These are phyloP conservation scores for Leptinotarsa texana DNA, from an alignment of 1,140 invertebrate species.

Conservation along the genomic window DNA sequence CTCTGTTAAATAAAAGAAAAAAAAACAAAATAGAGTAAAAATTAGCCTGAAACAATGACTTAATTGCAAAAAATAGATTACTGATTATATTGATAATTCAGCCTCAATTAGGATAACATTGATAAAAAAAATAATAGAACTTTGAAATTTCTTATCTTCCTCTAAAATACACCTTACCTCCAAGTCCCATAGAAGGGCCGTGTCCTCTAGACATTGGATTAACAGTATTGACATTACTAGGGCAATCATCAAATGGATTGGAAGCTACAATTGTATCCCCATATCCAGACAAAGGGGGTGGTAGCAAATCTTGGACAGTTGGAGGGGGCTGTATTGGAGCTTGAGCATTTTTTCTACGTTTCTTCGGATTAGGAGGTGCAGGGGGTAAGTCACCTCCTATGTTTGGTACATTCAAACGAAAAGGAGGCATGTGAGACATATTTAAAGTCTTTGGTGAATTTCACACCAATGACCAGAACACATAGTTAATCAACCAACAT, in stretches of 20 bases:
- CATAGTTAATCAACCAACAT: slow-evolving; percentile 30
- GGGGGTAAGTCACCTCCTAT: slow-evolving; percentile 63
- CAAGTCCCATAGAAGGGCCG: slow-evolving; percentile 55
- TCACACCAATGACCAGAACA: not conserved
- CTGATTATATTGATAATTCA: too few species aligned
- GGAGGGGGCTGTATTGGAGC: slow-evolving; percentile 62
- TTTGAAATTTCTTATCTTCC: too few species aligned
- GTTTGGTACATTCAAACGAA: slow-evolving; percentile 68
- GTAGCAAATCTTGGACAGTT: slow-evolving; percentile 75
- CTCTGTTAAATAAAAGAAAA: too few species aligned
- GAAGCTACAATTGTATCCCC: slow-evolving; percentile 92
- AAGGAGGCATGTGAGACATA: slow-evolving; percentile 74
- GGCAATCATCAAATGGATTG: slow-evolving; percentile 94
- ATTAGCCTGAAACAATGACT: too few species aligned
- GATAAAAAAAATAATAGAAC: too few species aligned
- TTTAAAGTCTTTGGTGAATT: slow-evolving; percentile 19
- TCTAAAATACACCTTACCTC: slow-evolving; percentile 52
- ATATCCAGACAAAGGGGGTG: slow-evolving; percentile 82
- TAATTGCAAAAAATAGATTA: too few species aligned
- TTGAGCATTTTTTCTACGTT: slow-evolving; percentile 68
- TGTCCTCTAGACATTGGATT: slow-evolving; percentile 66
- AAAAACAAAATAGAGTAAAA: too few species aligned
- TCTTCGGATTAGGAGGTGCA: slow-evolving; percentile 70
- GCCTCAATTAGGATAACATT: too few species aligned
- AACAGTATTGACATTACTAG: slow-evolving; percentile 65